phyloP scores from a whole-genome alignment of 2,113 vertebrate genomes.

The Centropus bengalensis region DNA sequence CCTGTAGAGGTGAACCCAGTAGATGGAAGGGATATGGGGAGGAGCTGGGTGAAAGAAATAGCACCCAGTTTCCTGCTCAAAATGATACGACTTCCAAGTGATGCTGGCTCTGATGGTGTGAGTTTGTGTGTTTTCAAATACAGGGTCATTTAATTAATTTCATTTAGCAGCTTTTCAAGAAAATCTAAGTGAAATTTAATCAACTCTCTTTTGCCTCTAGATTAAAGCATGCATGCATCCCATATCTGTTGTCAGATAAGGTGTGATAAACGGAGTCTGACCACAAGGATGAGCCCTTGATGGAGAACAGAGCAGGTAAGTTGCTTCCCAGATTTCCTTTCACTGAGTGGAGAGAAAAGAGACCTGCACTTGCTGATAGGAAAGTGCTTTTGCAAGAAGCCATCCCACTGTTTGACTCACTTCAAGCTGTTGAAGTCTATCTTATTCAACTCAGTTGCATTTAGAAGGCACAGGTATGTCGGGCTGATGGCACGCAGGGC shows the following conservation, averaged over 20 bases:
- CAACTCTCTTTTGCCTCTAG: neutral
- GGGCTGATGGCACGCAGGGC: constrained; percentile 70
- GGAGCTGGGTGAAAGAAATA: neutral
- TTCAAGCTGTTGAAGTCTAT: constrained; percentile 64
- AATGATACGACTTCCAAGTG: neutral
- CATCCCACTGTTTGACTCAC: constrained; percentile 66
- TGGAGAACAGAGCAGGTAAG: neutral
- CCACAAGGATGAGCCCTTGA: neutral
- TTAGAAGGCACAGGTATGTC: constrained; percentile 78
- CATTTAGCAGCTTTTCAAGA: neutral
- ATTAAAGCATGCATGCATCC: neutral
- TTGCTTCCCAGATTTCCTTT: neutral
- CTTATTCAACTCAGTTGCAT: neutral
- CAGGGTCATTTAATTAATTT: neutral
- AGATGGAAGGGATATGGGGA: neutral
- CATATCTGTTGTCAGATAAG: neutral
- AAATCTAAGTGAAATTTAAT: neutral
- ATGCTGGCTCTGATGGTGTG: neutral
- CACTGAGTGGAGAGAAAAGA: neutral
- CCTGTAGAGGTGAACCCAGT: neutral
- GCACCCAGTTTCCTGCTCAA: neutral
- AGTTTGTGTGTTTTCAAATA: neutral
- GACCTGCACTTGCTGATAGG: neutral
- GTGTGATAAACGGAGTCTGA: neutral
- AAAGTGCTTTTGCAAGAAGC: neutral